Percentiles rank a stretch among this genome's conserved stretches.
Conservation (phyloP, 1,140 invertebrate species). For the Drosophila kikkawai region DNA sequence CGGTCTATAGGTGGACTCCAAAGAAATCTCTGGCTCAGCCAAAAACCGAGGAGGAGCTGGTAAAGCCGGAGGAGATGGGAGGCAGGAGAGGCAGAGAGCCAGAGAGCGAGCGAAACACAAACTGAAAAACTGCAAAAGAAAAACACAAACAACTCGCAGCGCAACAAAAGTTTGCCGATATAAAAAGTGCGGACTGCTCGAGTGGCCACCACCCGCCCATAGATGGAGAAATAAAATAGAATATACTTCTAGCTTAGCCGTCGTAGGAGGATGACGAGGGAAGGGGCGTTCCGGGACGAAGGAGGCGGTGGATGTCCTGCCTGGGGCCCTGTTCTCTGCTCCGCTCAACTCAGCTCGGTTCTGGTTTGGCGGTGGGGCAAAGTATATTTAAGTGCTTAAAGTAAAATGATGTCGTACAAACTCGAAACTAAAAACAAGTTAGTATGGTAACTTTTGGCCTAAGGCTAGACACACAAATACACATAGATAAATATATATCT, state of each 20-base stretch:
- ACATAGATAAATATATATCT: conserved; percentile 10
- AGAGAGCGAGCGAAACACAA: conserved; percentile 60
- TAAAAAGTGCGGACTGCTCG: conserved; percentile 79
- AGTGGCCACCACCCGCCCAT: conserved; percentile 62
- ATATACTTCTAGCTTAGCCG: conserved; percentile 68
- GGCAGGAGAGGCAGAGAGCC: neutral
- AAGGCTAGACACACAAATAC: conserved; percentile 60
- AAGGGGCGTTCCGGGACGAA: neutral
- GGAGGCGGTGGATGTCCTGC: conserved; percentile 23
- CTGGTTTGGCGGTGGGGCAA: conserved; percentile 67
- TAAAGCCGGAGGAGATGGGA: neutral
- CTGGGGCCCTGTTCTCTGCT: conserved; percentile 32
- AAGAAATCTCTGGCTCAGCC: conserved; percentile 71
- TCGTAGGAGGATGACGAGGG: conserved; percentile 20
- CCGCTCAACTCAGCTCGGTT: conserved; percentile 32
- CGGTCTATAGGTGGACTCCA: conserved; percentile 46
- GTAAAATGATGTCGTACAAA: conserved; percentile 85
- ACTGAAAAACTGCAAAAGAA: conserved; percentile 82
- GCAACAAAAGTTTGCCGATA: conserved; percentile 82
- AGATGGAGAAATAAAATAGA: conserved; percentile 73
- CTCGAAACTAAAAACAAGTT: conserved; percentile 84
- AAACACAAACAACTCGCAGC: conserved; percentile 81
- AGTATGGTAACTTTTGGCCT: conserved; percentile 84
- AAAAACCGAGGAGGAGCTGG: conserved; percentile 31
- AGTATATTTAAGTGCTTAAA: conserved; percentile 85